Evolutionary conservation across 2,797 vertebrate genomes (phyloP), one percentile per base, ranked within the genome.

Genomic region (Clarias pachynema): DNA sequence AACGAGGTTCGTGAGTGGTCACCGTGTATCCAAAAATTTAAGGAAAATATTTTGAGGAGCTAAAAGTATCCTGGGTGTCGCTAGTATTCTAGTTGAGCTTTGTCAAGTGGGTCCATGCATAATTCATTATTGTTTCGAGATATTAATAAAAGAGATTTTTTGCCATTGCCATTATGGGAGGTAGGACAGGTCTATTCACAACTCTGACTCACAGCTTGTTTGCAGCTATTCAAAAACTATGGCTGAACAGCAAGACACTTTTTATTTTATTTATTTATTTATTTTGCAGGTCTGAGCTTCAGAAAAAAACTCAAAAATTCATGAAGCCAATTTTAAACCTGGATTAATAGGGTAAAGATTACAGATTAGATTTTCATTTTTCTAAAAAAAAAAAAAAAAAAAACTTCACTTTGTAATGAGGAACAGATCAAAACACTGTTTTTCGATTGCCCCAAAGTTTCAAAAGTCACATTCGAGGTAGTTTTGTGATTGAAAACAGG

Each of bases 161-260:
- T 81, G 72, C 79, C 53, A 79, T 83, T 86, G 65, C 86, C 87
- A 88, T 89, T 85, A 90, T 91, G 91, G 91, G 93, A 95, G 93
- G 93, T 94, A 95, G 93, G 89, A 91, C 90, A 86, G 92, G 90
- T 90, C 90, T 87, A 79, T 92, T 91, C 87, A 88, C 90, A 90
- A 92, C 91, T 91, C 89, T 84, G 88, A 92, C 92, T 95, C 92
- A 94, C 93, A 95, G 93, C 91, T 94, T 93, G 90, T 93, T 88
- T 87, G 88, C 75, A 90, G 86, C 83, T 91, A 85, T 83, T 88
- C 87, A 85, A 87, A 92, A 84, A 88, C 91, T 86, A 88, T 89
- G 84, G 75, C 88, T 86, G 89, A 84, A 91, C 87, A 91, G 79
- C 86, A 89, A 89, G 88, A 89, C 87, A 53, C 49, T 53, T 53